Conservation (phyloP, 1,140 invertebrate genomes). For the Ceratoteleas bidentatus region DNA sequence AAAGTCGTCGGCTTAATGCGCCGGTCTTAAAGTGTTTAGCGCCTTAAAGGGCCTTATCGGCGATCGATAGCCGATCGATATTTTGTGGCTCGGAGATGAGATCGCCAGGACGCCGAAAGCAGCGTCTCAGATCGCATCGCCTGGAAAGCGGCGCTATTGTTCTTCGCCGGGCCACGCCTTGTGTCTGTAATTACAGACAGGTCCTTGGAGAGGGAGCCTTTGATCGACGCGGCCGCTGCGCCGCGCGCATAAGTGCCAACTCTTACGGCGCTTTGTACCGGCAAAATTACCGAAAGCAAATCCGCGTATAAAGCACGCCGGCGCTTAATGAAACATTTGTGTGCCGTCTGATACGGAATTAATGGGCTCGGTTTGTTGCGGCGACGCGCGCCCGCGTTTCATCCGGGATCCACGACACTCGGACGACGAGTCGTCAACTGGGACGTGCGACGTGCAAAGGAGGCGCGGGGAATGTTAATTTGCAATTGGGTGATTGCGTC, state of each 20-base stretch:
- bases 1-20: constrained; percentile 70
- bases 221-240: constrained; percentile 74
- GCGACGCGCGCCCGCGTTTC: too few species aligned
- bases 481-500: too few species aligned
- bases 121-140: constrained; percentile 74
- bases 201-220: constrained; percentile 76
- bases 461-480: too few species aligned
- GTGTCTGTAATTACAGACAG: constrained; percentile 81
- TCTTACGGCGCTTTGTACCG: constrained; percentile 69
- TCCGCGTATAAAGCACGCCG: constrained; percentile 17
- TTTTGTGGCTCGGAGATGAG: constrained; percentile 72
- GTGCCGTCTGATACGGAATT: constrained; percentile 1
- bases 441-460: too few species aligned
- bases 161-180: constrained; percentile 79
- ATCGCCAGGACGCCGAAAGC: constrained; percentile 75
- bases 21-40: constrained; percentile 75
- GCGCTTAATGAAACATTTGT: constrained; percentile 18
- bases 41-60: constrained; percentile 78
- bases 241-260: constrained; percentile 65
- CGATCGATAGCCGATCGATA: constrained; percentile 77
- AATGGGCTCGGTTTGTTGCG: too few species aligned
- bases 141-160: constrained; percentile 78
- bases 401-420: too few species aligned
- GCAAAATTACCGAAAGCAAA: constrained; percentile 48
- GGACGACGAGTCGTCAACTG: too few species aligned